Evolutionary conservation across 2,113 vertebrate genomes (phyloP), one percentile per base, ranked within the genome.

Genomic region (Motacilla tschutschensis): DNA sequence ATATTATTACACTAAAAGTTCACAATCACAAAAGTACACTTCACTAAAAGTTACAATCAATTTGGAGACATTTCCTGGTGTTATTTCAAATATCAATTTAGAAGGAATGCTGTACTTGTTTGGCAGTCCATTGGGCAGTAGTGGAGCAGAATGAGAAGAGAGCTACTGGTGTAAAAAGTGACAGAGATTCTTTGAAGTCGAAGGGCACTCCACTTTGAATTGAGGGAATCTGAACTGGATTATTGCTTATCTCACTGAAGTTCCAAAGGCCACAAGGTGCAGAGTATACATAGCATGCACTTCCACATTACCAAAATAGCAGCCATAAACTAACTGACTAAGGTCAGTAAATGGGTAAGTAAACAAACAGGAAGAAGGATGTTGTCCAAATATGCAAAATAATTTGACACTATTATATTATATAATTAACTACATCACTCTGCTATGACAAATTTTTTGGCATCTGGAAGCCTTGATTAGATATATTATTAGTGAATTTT

Each of bases 251-350:
- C 82, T 93, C 47, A 13, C 33, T 17, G 17, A 24, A 26, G 59
- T 92, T 94, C 75, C 90, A 93, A 94, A 94, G 88, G 86, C 70
- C 75, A 18, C 0, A 5, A 80, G 74, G 85, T 76, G 80, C 70
- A 88, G 90, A 38, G 64, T n/a, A 44, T n/a, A 59, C 9, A 62
- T 9, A 51, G 10, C 15, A 15, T 31, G 18, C 25, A 46, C 40
- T 91, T 91, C 85, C 67, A 86, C 51, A 40, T 44, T 80, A 65
- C 80, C 55, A 83, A 91, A 91, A 83, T 9, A 75, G 29, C 54
- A 69, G 38, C 54, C 43, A 81, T 89, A 79, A 92, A 73, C 20
- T 36, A n/a, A 29, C 16, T 64, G 22, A 48, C 11, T 59, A 29
- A 35, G 50, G 47, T 13, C 17, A 47, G 5, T 78, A 84, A 69